Evolutionary conservation across 2,797 vertebrate genomes (phyloP).

Genomic region (Sibirionetta formosa): DNA sequence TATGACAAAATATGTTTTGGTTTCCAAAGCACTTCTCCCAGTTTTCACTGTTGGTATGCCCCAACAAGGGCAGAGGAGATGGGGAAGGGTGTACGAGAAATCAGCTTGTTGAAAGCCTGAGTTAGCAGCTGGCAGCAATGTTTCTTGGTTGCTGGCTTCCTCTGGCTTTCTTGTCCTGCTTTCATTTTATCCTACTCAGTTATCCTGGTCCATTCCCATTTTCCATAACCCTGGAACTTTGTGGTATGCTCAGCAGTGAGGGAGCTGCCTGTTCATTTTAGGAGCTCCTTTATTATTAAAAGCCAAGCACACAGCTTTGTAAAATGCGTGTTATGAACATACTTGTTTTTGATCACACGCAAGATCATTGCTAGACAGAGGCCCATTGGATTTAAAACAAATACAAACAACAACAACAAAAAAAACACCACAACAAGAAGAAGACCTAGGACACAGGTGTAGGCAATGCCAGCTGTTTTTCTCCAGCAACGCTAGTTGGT

Average conservation of each 20-base stretch:
- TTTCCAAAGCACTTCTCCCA: neutral
- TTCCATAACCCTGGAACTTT: neutral
- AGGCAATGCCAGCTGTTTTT: neutral
- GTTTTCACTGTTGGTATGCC: neutral
- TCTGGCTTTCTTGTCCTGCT: neutral
- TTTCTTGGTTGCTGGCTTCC: neutral
- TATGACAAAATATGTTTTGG: neutral
- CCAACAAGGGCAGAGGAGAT: neutral
- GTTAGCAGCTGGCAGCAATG: neutral
- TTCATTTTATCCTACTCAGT: neutral
- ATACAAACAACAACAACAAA: neutral
- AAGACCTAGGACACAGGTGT: neutral
- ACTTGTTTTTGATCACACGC: neutral
- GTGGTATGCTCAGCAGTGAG: neutral
- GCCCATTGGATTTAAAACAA: neutral
- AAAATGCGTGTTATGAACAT: neutral
- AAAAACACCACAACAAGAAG: neutral
- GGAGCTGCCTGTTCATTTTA: neutral
- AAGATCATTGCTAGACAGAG: neutral
- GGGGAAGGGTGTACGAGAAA: neutral
- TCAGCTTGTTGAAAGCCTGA: fast-evolving
- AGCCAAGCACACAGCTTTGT: neutral
- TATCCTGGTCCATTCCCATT: neutral
- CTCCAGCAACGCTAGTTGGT: neutral
- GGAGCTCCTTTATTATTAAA: neutral